Conservation (phyloP, 2,113 vertebrate species). For the Anoura caudifer region DNA sequence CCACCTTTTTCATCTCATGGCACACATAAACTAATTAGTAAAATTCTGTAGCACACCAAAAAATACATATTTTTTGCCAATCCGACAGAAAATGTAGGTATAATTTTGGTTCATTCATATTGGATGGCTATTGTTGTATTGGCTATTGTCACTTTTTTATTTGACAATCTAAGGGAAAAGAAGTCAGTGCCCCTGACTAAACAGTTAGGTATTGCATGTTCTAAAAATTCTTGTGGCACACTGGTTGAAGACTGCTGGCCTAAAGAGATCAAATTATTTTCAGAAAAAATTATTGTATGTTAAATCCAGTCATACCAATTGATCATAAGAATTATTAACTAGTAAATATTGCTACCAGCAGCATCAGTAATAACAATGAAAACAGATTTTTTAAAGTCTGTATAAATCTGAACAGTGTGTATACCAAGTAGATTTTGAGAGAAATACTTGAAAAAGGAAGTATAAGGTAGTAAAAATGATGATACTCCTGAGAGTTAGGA, state of each 20-base stretch:
- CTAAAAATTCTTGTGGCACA: background rate
- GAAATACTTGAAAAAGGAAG: background rate
- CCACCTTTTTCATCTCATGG: background rate
- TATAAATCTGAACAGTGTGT: background rate
- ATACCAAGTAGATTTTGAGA: background rate
- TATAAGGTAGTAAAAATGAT: conserved; percentile 5
- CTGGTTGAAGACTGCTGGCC: background rate
- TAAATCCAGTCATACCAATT: background rate
- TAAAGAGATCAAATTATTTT: conserved; percentile 18
- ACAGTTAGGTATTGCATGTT: background rate
- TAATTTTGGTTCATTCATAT: background rate
- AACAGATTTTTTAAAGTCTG: background rate
- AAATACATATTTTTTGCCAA: background rate
- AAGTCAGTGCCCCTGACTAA: background rate
- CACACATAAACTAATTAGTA: background rate
- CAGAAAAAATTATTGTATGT: background rate
- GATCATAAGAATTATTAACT: background rate
- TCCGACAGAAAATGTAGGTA: background rate
- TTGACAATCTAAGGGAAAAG: background rate
- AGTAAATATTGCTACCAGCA: background rate
- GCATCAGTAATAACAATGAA: background rate
- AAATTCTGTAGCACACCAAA: background rate
- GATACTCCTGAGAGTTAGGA: background rate
- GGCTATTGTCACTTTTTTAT: background rate
- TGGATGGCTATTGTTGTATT: background rate